Evolutionary conservation across 1,140 invertebrate species (phyloP), one percentile per base, ranked within the genome.

Genomic region (Lethrus apterus): DNA sequence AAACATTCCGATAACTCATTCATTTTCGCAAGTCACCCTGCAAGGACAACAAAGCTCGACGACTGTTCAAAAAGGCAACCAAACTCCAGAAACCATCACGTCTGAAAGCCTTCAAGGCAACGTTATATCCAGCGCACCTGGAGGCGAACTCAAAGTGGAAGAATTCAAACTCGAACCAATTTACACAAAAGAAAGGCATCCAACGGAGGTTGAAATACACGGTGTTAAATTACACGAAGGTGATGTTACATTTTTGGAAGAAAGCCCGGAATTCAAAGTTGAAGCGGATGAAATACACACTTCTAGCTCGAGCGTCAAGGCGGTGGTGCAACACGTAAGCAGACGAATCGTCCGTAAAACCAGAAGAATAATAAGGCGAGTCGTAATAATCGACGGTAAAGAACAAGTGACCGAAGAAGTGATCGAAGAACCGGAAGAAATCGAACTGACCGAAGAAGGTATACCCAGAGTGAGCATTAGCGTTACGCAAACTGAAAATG

Each of bases 371-470:
- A 84, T 87, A 29, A 71, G 83, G 38, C 78, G 79, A 56, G 74
- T 86, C 3, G 79, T 81, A 0, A 81, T 89, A 5, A 78, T 89
- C 43, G 81, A 91, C 64, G 87, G 86, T 0, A 84, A 87, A 68
- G 85, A 89, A 65, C 79, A 83, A 54, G 76, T 86, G 0, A 81
- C 78, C 7, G 86, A 90, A 67, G 86, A 90, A 69, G 69, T 89
- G 2, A 70, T 89, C 46, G 83, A 90, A 65, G 83, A 90, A 68
- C 83, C 86, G 14, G 83, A 89, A 58, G 82, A 86, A 66, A 67
- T 88, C 19, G 84, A 89, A 68, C 72, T 86, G 3, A 77, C 76
- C 26, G 83, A 87, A 63, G 80, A 86, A 66, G 75, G 83, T 54
- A 79, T 84, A 32, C 79, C 80, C 5, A 75, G 82, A 52, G 79